phyloP scores from a whole-genome alignment of 2,113 vertebrate genomes.

The Salvelinus namaycush region DNA sequence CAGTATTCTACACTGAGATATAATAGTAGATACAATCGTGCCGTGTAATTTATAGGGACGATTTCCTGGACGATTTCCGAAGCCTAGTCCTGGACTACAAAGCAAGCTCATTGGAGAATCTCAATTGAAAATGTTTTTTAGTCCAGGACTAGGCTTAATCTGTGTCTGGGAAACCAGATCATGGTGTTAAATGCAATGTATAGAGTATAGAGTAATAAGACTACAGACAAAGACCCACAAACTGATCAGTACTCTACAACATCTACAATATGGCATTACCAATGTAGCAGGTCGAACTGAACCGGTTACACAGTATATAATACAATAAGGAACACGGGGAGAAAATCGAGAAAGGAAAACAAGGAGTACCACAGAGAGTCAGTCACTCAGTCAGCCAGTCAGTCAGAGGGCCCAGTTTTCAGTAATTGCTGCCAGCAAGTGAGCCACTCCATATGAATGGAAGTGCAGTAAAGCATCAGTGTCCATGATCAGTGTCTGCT shows the following conservation, averaged over 20 bases:
- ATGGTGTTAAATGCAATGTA: no score
- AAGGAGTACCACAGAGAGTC: neutral
- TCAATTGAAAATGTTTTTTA: no score
- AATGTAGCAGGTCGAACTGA: neutral
- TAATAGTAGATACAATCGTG: no score
- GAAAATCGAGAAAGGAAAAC: neutral
- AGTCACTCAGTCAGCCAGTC: constrained; percentile 9
- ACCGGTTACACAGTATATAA: constrained; percentile 6
- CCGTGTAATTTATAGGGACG: no score
- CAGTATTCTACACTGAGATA: neutral
- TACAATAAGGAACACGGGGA: constrained; percentile 39
- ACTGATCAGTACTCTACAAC: neutral
- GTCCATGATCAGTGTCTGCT: constrained; percentile 68
- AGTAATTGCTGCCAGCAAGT: constrained; percentile 78
- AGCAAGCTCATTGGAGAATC: no score
- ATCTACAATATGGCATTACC: no score
- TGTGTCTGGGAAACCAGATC: no score
- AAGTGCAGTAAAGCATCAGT: constrained; percentile 72
- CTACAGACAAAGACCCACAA: neutral
- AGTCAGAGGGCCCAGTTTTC: constrained; percentile 31
- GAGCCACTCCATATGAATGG: constrained; percentile 80
- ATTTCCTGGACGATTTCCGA: no score
- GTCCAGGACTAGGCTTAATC: no score
- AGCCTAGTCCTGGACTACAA: no score
- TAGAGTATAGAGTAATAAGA: no score